These are phyloP conservation scores for pig (Sus scrofa) DNA, from an alignment of 2,113 vertebrate species.

Conservation along the genomic window T2T-Sscrofa CM000814.6:44464001-44464500, in stretches of 20 bases:
- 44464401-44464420: not conserved
- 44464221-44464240: no score
- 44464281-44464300: not conserved
- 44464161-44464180: no score
- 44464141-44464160: no score
- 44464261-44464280: not conserved
- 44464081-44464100: no score
- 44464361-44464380: not conserved
- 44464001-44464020: not conserved
- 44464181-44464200: no score
- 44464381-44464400: not conserved
- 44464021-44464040: not conserved
- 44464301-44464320: not conserved
- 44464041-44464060: not conserved
- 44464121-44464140: no score
- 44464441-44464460: not conserved
- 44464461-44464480: not conserved
- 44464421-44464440: not conserved
- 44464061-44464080: no score
- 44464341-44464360: not conserved
- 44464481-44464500: accelerated
- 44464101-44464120: no score
- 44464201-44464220: no score
- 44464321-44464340: not conserved
- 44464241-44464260: no score